phyloP scores from a whole-genome alignment of 1,140 invertebrate species.

The Apolygus lucorum region DNA sequence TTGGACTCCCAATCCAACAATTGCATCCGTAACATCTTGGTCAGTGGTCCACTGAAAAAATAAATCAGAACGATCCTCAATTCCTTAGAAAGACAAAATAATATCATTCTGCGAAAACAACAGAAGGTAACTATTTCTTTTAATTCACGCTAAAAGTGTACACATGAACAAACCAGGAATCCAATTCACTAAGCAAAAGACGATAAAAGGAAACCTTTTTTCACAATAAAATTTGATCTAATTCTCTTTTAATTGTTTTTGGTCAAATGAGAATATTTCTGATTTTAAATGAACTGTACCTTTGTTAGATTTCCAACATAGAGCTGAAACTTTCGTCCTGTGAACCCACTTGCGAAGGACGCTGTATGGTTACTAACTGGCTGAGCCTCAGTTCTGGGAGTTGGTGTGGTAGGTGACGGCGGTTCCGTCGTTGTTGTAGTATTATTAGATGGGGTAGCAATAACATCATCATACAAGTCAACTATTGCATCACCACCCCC shows the following conservation, averaged over 20 bases:
- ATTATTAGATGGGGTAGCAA: conserved; percentile 52
- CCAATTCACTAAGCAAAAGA: neutral
- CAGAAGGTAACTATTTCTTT: no score
- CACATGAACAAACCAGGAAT: neutral
- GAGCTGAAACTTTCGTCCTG: conserved; percentile 72
- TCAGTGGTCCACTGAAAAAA: conserved; percentile 89
- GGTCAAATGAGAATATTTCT: conserved; percentile 3
- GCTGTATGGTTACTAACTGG: conserved; percentile 48
- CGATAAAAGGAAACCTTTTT: neutral
- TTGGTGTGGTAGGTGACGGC: conserved; percentile 26
- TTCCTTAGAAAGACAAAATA: no score
- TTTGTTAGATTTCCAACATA: conserved; percentile 89
- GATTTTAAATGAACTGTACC: conserved; percentile 50
- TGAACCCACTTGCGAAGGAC: conserved; percentile 28
- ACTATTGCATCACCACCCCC: conserved; percentile 57
- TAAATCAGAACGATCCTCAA: no score
- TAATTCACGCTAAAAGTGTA: no score
- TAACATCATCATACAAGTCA: conserved; percentile 95
- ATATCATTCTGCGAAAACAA: no score
- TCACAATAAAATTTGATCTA: neutral
- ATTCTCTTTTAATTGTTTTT: no score
- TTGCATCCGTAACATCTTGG: conserved; percentile 83
- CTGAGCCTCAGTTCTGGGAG: neutral
- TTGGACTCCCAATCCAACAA: conserved; percentile 75
- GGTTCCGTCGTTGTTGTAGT: conserved; percentile 36